Percentiles rank a stretch among this genome's conserved stretches.
Evolutionary conservation across 2,888 invertebrate genomes (phyloP).

Genomic region (Paralinhomoeus sp.): DNA sequence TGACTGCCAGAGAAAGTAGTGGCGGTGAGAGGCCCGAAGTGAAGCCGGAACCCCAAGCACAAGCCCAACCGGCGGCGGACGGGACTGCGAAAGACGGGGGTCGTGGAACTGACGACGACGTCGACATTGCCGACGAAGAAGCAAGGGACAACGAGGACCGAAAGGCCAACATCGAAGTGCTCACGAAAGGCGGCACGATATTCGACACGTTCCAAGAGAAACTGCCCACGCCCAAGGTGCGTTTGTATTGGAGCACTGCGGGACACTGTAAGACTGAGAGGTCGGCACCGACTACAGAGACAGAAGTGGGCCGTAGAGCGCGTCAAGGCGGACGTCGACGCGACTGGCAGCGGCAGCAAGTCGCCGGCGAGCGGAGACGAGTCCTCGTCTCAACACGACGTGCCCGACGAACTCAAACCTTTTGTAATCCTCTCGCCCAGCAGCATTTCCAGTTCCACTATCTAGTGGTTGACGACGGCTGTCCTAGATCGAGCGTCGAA

Average conservation of each 20-base stretch:
- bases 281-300: no score
- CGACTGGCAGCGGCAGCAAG: conserved; percentile 2
- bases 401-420: conserved; percentile 1
- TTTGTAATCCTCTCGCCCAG: background rate
- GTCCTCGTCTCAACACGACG: no score
- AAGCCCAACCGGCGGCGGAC: conserved; percentile 14
- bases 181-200: conserved; percentile 13
- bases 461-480: background rate
- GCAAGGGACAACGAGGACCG: background rate
- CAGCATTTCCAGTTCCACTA: no score
- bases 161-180: conserved; percentile 1
- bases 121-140: no score
- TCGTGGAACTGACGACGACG: background rate
- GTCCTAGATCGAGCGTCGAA: conserved; percentile 12
- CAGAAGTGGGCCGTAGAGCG: no score
- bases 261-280: no score
- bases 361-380: no score
- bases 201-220: conserved; percentile 11
- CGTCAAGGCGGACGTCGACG: conserved; percentile 7
- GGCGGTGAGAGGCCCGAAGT: no score
- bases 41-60: no score
- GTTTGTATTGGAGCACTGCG: no score
- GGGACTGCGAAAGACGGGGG: conserved; percentile 7
- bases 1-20: no score
- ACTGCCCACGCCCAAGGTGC: conserved; percentile 8